Evolutionary conservation across 2,888 invertebrate genomes (phyloP), one percentile per base, ranked within the genome.

Genomic region (Sinhomidia bicolor): DNA sequence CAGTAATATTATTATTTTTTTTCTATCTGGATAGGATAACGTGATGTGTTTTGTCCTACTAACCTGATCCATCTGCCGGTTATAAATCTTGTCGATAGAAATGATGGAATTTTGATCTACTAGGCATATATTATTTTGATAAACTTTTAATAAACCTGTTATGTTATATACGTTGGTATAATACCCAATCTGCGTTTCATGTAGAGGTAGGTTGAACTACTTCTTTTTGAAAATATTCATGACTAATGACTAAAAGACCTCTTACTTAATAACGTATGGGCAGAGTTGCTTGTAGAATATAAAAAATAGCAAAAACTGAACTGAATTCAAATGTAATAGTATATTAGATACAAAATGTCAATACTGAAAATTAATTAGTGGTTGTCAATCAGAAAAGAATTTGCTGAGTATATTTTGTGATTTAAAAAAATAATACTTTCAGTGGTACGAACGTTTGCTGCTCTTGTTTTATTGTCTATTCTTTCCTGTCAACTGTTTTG

Each of bases 401-500:
- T 3, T 23, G 62, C 29, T 32, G 29, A 32, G 62, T 65, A 29
- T 32, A 32, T n/a, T n/a, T 0, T 1, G 10, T 10, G 10, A 17
- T 23, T 23, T 9, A 23, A 23, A 6, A 60, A 32, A 3, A n/a
- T 65, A 32, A 65, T 32, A 32, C 29, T 32, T 65, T 65, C 2
- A 65, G 12, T 32, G 62, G 62, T 65, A 65, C 1, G 2, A 23
- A 9, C 23, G 60, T 26, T 7, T 17, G 20, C 54, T 7, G 1
- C 0, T 1, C 23, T 60, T 12, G n/a, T 10, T 26, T 17, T 14
- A 17, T 7, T 54, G 3, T 5, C n/a, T 26, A 4, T 26, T n/a
- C 26, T 12, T 65, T 32, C 14, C n/a, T 65, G 62, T 65, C 62
- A n/a, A 60, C 12, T 60, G 26, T 60, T 60, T 60, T 60, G 57